phyloP scores from a whole-genome alignment of 2,113 vertebrate genomes.

The Speoplatyrhinus poulsoni region DNA sequence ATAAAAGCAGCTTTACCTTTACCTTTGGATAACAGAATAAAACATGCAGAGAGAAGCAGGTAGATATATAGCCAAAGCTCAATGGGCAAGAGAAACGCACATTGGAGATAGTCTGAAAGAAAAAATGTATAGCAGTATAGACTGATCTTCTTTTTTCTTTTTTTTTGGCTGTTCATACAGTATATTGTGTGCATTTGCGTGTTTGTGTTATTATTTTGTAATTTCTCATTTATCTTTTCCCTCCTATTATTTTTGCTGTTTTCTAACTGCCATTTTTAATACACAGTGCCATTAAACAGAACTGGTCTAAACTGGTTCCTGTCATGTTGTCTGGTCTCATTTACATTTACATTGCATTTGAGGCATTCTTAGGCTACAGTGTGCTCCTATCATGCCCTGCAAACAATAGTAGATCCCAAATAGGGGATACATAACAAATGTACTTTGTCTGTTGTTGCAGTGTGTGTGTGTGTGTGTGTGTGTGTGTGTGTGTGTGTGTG shows the following conservation, averaged over 20 bases:
- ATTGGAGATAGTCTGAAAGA: too few species aligned
- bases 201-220: too few species aligned
- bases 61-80: background rate
- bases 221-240: too few species aligned
- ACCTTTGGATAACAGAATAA: background rate
- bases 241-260: constrained; percentile 19
- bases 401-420: constrained; percentile 42
- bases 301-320: constrained; percentile 53
- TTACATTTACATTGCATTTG: constrained; percentile 65
- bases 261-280: constrained; percentile 49
- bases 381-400: constrained; percentile 38
- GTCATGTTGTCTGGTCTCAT: constrained; percentile 65
- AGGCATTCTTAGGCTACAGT: constrained; percentile 40
- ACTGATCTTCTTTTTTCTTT: too few species aligned
- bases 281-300: constrained; percentile 50
- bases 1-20: too few species aligned
- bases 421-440: constrained; percentile 30
- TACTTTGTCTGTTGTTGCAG: constrained; percentile 21
- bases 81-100: too few species aligned
- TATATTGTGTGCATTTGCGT: too few species aligned
- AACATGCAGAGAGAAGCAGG: background rate
- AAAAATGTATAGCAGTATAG: too few species aligned
- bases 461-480: constrained; percentile 2
- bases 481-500: constrained; percentile 3
- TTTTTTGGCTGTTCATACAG: too few species aligned